A percentile compares a stretch with the other conserved stretches of the same genome.
These are phyloP conservation scores for Macrocentrus cingulum DNA, from an alignment of 1,140 invertebrate genomes.

Conservation along the genomic window DNA sequence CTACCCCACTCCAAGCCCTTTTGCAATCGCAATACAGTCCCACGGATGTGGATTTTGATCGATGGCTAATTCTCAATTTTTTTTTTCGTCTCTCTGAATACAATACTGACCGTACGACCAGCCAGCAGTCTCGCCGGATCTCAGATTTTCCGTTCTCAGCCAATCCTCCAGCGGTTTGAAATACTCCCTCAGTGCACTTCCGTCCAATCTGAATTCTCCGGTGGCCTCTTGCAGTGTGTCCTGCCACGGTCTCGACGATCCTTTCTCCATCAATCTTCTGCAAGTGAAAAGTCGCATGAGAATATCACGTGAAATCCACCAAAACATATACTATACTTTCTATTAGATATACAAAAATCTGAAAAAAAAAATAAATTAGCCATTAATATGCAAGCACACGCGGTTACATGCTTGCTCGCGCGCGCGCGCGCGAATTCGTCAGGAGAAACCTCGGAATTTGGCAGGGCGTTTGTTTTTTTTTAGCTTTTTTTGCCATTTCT, in stretches of 20 bases:
- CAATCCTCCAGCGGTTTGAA: slow-evolving; percentile 89
- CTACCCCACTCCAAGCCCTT: slow-evolving; percentile 27
- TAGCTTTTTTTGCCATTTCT: slow-evolving; percentile 15
- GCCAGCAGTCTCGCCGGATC: slow-evolving; percentile 76
- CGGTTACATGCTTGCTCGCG: no score
- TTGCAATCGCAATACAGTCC: slow-evolving; percentile 24
- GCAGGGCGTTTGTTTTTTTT: no score
- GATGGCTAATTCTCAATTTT: no score
- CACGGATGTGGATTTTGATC: no score
- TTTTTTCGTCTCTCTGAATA: no score
- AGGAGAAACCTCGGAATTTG: no score
- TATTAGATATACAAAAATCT: background rate
- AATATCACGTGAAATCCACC: slow-evolving; percentile 8
- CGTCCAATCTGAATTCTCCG: slow-evolving; percentile 76
- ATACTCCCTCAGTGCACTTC: slow-evolving; percentile 85
- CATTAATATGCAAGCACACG: slow-evolving; percentile 13
- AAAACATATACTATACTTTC: no score
- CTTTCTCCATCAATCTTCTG: slow-evolving; percentile 82
- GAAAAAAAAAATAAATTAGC: background rate
- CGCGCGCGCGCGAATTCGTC: no score
- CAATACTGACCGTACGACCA: slow-evolving; percentile 76
- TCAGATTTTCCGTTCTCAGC: slow-evolving; percentile 79
- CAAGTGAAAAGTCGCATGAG: slow-evolving; percentile 32
- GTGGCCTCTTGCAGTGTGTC: slow-evolving; percentile 78
- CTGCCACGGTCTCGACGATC: slow-evolving; percentile 84